Evolutionary conservation across 1,140 invertebrate genomes (phyloP), one percentile per base, ranked within the genome.

Genomic region (Halyomorpha halys): DNA sequence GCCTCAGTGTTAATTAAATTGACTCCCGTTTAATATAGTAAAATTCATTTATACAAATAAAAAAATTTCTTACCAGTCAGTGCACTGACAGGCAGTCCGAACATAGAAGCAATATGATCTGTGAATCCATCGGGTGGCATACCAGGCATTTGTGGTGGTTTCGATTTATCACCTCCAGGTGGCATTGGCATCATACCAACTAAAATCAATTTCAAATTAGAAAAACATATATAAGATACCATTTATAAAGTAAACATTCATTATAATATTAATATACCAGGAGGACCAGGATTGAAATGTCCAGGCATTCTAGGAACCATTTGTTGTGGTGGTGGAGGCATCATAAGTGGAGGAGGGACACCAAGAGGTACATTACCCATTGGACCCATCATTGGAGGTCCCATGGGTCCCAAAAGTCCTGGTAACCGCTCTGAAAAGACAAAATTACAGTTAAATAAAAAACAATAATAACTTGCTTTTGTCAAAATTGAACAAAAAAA

Each of bases 261-360:
- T 8, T 27, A n/a, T 14, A n/a, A 59, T 1, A 34, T 8, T 59
- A 23, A 34, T 18, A 8, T 59, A 59, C 21, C 21, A 8, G 54
- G 54, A 23, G 54, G 27, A 21, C 47, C 47, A 49, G 47, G 47
- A 21, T 49, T 49, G 47, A 49, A 49, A 19, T 18, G 47, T 5
- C n/a, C 54, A 27, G 54, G 54, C 54, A 59, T 59, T 6, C 54
- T 21, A n/a, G 54, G 18, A 34, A 59, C 54, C 54, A 59, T 59
- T 27, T 59, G 54, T 14, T 59, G 54, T 1, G 54, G 47, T 2
- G 47, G 63, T 25, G 78, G 72, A 66, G 80, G 73, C 63, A 82
- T 77, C 76, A 84, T 80, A 64, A 78, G 80, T 21, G 82, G 82
- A 6, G 82, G 83, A n/a, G 83, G 83, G 13, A 83, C 82, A 21